phyloP scores from a whole-genome alignment of 2,797 vertebrate genomes.

The Syngnathus rostellatus region DNA sequence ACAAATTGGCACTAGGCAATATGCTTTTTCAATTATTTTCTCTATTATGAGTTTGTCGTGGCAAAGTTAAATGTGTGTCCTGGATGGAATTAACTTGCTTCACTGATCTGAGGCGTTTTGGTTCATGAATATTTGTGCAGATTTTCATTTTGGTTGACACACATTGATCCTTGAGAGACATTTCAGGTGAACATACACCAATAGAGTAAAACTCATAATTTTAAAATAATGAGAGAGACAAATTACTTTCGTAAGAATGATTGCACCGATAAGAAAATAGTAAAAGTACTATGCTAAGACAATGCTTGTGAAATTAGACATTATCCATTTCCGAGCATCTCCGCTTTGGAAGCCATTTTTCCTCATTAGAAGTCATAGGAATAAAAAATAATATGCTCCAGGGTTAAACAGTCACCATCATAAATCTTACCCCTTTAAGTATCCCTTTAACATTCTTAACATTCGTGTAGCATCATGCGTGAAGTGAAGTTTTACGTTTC shows the following conservation, averaged over 20 bases:
- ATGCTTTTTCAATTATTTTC: conserved; percentile 11
- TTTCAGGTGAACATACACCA: neutral
- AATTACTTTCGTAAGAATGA: neutral
- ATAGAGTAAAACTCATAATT: neutral
- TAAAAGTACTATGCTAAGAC: neutral
- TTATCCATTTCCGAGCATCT: neutral
- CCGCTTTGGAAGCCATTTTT: neutral
- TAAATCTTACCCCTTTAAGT: neutral
- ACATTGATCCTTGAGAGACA: conserved; percentile 1
- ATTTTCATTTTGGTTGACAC: neutral
- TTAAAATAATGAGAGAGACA: neutral
- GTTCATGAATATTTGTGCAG: neutral
- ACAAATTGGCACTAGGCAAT: conserved; percentile 15
- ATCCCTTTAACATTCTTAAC: neutral
- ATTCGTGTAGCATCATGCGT: neutral
- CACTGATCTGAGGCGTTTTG: neutral
- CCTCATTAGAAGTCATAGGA: neutral
- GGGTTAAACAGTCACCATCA: neutral
- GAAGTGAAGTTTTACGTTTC: neutral
- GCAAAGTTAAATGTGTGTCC: conserved; percentile 19
- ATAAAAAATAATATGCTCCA: neutral
- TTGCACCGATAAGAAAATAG: neutral
- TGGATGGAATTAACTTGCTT: conserved; percentile 23
- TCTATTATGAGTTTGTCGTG: conserved; percentile 13
- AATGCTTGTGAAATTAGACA: neutral